Percentiles rank a stretch among this genome's conserved stretches.
Evolutionary conservation across 2,888 invertebrate genomes (phyloP).

Genomic region (Acleris laterana): DNA sequence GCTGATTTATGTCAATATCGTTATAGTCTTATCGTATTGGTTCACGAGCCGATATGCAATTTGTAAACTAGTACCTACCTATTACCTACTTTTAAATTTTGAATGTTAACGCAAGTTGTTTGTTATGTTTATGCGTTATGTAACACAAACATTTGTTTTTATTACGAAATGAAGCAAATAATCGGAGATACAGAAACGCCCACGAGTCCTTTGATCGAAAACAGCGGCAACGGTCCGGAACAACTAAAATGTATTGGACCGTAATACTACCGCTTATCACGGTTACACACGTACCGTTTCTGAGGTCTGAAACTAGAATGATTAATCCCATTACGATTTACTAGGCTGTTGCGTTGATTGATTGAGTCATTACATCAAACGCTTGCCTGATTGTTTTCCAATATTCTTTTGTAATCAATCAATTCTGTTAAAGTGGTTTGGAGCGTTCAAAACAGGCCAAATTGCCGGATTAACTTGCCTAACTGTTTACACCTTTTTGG

Average conservation of each 20-base stretch:
- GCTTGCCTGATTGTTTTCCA: slow-evolving; percentile 2
- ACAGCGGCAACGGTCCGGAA: slow-evolving; percentile 20
- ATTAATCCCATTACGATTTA: slow-evolving; percentile 17
- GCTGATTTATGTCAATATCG: too few relatives aligned
- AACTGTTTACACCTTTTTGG: too few relatives aligned
- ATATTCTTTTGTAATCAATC: slow-evolving; percentile 12
- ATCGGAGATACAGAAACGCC: not conserved
- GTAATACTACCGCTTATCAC: slow-evolving; percentile 28
- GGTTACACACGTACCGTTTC: slow-evolving; percentile 9
- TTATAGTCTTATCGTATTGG: slow-evolving; percentile 15
- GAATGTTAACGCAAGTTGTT: not conserved
- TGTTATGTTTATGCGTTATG: not conserved
- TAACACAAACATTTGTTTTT: too few relatives aligned
- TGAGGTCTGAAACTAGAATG: slow-evolving; percentile 7
- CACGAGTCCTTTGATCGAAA: slow-evolving; percentile 24
- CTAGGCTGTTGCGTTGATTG: slow-evolving; percentile 5
- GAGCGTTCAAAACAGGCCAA: not conserved
- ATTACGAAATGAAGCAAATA: not conserved
- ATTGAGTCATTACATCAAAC: slow-evolving; percentile 10
- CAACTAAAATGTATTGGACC: slow-evolving; percentile 26
- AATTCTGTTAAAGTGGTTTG: not conserved
- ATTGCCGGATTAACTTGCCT: not conserved
- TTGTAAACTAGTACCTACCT: slow-evolving; percentile 17
- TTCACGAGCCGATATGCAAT: slow-evolving; percentile 27
- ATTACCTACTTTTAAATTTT: slow-evolving; percentile 16